Base-by-base conservation (phyloP, 2,888 invertebrate genomes). In the Chirona hameri region DNA sequence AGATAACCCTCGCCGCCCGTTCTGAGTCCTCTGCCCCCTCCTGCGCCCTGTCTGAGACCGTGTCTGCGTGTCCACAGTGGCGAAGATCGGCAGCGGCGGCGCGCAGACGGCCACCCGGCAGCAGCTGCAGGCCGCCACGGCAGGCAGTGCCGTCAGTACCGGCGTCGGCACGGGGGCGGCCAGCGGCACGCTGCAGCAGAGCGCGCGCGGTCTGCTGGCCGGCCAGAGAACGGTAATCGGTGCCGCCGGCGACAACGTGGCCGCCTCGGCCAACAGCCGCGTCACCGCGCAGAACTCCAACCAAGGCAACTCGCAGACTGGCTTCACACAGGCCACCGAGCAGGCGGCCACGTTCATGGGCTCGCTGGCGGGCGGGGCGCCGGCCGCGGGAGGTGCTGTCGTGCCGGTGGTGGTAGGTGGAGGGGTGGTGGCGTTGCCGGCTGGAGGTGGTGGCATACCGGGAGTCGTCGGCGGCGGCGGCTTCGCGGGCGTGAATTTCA, bases 221-320 rank as follows among this genome's bases (percentile, higher is more conserved):
- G 69, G 69, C 1, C 69, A 10, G 1, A n/a, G 29, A 15, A 4
- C 5, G 5, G n/a, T n/a, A n/a, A 4, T 60, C 60, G 60, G 60
- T 14, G 29, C 29, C 29, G 69, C 29, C 69, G 69, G 69, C 29
- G 69, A 69, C 29, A 15, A 69, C 29, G 15, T 29, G 69, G 69
- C 69, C 29, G 15, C n/a, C 29, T 1, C 29, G 29, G 69, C 69
- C 69, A 5, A 1, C 69, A 69, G 29, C 29, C 27, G 69, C 69
- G 69, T 69, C n/a, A n/a, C 69, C 69, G 69, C 69, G 29, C 69
- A 69, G 15, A 69, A 69, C 69, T 69, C 69, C 69, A 69, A 69
- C 69, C 69, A 29, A 29, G 69, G 29, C 27, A 69, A 69, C 69
- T 69, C 69, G 14, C 14, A 15, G 7, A 69, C n/a, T 15, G 29